These are phyloP conservation scores for Lycocerus yunnanus DNA, from an alignment of 2,888 invertebrate species.

Conservation along the genomic window DNA sequence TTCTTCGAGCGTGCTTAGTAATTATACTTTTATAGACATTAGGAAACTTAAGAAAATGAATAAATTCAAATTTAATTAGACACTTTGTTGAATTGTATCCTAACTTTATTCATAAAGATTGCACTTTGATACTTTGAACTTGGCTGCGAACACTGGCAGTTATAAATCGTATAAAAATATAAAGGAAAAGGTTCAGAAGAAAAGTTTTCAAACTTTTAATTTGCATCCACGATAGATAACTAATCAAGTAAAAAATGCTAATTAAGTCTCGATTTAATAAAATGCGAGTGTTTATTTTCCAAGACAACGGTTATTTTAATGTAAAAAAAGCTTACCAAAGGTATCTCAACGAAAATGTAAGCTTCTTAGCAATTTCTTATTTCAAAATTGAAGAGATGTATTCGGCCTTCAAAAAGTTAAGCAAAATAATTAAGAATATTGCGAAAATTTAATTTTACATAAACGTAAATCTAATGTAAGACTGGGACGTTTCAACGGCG, in stretches of 20 bases:
- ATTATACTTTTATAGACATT: constrained; percentile 35
- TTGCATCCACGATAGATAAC: constrained; percentile 17
- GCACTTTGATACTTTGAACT: constrained; percentile 32
- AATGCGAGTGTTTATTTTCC: constrained; percentile 36
- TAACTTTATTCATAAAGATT: constrained; percentile 34
- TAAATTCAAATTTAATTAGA: constrained; percentile 35
- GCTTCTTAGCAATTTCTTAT: not conserved
- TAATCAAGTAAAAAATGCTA: constrained; percentile 27
- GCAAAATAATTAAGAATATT: not conserved
- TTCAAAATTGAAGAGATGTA: not conserved
- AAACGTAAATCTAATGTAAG: not conserved
- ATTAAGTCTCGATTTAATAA: constrained; percentile 30
- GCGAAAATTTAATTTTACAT: not conserved
- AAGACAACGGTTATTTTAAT: constrained; percentile 30
- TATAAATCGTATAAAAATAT: constrained; percentile 21
- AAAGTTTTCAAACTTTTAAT: constrained; percentile 22
- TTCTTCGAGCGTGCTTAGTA: constrained; percentile 28
- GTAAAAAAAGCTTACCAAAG: not conserved
- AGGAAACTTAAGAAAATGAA: constrained; percentile 30
- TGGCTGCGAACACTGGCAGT: not conserved
- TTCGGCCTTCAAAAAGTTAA: not conserved
- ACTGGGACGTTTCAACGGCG: not conserved
- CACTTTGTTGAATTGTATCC: constrained; percentile 28
- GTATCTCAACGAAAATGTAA: not conserved
- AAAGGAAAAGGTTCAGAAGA: constrained; percentile 9